Conservation (phyloP, 2,113 vertebrate genomes). For the Bujurquina vittata region DNA sequence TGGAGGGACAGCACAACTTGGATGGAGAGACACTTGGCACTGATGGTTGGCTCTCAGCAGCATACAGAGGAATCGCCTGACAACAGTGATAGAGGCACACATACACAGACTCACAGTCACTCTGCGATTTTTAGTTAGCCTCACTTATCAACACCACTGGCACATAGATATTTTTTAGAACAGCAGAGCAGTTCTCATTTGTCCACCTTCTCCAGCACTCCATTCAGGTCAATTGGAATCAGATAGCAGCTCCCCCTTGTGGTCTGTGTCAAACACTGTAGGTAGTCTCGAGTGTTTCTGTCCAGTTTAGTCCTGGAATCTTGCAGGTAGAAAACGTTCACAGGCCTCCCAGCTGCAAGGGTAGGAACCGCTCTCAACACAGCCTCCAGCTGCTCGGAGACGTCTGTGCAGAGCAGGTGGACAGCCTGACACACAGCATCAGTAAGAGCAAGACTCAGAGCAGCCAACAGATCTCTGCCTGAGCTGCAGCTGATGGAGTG, state of each 20-base stretch:
- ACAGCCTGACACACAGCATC: conserved; percentile 74
- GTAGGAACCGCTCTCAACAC: conserved; percentile 50
- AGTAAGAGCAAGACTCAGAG: conserved; percentile 64
- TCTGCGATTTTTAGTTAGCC: not conserved
- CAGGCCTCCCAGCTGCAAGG: conserved; percentile 43
- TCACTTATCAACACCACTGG: not conserved
- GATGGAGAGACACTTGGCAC: not conserved
- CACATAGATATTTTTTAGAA: not conserved
- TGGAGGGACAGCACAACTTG: conserved; percentile 40
- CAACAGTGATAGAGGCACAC: conserved; percentile 7
- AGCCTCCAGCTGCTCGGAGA: conserved; percentile 58
- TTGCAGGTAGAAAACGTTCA: conserved; percentile 70
- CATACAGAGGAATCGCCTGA: conserved; percentile 44
- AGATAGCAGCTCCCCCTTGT: conserved; percentile 73
- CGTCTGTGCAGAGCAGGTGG: conserved; percentile 64
- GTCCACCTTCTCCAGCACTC: conserved; percentile 52
- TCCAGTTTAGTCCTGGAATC: conserved; percentile 36
- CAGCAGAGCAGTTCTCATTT: not conserved
- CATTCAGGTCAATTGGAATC: conserved; percentile 38
- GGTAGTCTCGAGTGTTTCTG: conserved; percentile 26
- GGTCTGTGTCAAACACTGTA: conserved; percentile 64
- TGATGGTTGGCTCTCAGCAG: conserved; percentile 38
- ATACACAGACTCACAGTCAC: not conserved
- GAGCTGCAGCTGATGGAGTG: conserved; percentile 67
- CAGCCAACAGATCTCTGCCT: conserved; percentile 66